Percentiles rank a stretch among this genome's conserved stretches.
Evolutionary conservation across 2,113 vertebrate species (phyloP).

Genomic region (Poecilia latipinna): DNA sequence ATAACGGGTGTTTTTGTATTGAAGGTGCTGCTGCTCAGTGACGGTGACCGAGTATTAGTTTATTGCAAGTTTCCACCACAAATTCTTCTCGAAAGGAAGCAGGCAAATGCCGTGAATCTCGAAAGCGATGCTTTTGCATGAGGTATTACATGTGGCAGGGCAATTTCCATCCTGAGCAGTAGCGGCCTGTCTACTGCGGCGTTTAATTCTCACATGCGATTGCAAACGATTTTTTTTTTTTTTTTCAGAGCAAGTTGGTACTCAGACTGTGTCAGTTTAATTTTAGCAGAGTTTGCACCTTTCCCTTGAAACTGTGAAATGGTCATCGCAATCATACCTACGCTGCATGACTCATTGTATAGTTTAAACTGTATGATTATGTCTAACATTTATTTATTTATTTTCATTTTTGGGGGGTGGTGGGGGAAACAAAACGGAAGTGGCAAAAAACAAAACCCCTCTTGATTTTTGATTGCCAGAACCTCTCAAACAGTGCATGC

Average conservation of each 20-base stretch:
- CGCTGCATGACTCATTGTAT: not conserved
- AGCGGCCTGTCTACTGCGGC: slow-evolving; percentile 34
- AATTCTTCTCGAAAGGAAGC: slow-evolving; percentile 34
- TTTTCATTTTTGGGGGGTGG: no score
- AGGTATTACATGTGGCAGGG: slow-evolving; percentile 78
- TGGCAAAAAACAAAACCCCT: slow-evolving; percentile 16
- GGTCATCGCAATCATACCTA: slow-evolving; percentile 39
- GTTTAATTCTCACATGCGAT: slow-evolving; percentile 78
- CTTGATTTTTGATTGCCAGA: slow-evolving; percentile 32
- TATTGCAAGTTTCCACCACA: slow-evolving; percentile 9
- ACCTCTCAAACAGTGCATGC: slow-evolving; percentile 9
- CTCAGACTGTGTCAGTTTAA: slow-evolving; percentile 48
- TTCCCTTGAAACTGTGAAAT: slow-evolving; percentile 51
- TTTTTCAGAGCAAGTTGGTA: slow-evolving; percentile 32
- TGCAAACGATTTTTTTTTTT: slow-evolving; percentile 59
- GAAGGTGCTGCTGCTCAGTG: slow-evolving; percentile 23
- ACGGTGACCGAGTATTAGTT: slow-evolving; percentile 30
- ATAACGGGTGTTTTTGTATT: not conserved
- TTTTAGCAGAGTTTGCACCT: slow-evolving; percentile 47
- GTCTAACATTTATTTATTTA: slow-evolving; percentile 2
- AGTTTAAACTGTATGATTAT: slow-evolving; percentile 29
- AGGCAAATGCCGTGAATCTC: slow-evolving; percentile 48
- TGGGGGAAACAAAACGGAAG: not conserved
- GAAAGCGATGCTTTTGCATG: slow-evolving; percentile 44
- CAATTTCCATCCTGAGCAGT: slow-evolving; percentile 75